Evolutionary conservation across 2,888 invertebrate genomes (phyloP), one percentile per base, ranked within the genome.

Genomic region (Myathropa florea): DNA sequence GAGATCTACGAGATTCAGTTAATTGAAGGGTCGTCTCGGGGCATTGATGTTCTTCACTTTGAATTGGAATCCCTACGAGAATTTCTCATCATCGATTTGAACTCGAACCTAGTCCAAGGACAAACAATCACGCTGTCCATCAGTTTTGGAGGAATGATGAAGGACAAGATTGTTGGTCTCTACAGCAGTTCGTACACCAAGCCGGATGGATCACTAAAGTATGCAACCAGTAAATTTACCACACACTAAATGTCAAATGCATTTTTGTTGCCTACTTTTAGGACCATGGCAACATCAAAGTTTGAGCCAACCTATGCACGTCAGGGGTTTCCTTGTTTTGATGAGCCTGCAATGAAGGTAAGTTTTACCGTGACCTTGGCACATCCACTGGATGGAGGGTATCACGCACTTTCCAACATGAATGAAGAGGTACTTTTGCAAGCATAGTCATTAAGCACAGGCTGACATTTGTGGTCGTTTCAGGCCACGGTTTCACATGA

Each of bases 261-360:
- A 2, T 30, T 33, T 33, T 46, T 18, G 46, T 46, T 28, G 18
- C 23, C 57, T 24, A 57, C 24, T 94, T 94, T 39, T 91, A 97
- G 97, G 89, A 93, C 93, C 57, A 96, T 98, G 91, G 97, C 97
- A 0, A 97, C 97, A 0, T 96, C 97, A 6, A 97, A 98, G 93
- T 98, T 99, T 90, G 97, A 98, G 91, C 98, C 98, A 0, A 98
- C 97, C 0, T 97, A 97, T 92, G 98, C 98, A 0, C 94, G 98
- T n/a, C 95, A 96, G 93, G 96, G 98, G 0, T 98, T 97, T 91
- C 98, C 98, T 0, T 98, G 98, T 91, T 98, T 98, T 90, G 98
- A 99, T 93, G 98, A 98, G 90, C 98, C 97, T 0, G 95, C 95
- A 67, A 95, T 97, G 92, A 98, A 98, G 93, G 97, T 98, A 0